Evolutionary conservation across 2,113 vertebrate species (phyloP).

Genomic region (Montifringilla adamsi): DNA sequence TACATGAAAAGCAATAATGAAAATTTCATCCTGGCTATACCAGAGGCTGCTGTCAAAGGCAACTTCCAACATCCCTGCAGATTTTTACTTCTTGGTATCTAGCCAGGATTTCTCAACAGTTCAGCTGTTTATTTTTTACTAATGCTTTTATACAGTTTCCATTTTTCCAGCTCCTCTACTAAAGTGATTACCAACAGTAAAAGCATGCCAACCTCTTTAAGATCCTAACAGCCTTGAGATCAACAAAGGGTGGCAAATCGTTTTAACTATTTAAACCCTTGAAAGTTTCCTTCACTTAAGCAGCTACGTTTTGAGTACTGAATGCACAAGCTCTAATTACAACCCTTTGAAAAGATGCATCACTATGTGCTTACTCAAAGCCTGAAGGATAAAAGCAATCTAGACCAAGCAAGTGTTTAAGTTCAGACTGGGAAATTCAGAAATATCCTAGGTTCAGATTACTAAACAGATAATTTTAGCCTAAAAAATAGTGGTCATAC

Average conservation of each 20-base stretch:
- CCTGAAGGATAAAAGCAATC: not conserved
- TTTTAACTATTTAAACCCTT: not conserved
- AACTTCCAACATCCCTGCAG: not conserved
- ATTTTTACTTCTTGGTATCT: not conserved
- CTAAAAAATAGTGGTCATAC: not conserved
- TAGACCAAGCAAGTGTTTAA: not conserved
- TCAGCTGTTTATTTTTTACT: not conserved
- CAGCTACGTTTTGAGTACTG: not conserved
- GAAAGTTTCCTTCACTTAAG: not conserved
- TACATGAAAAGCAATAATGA: not conserved
- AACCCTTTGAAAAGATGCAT: not conserved
- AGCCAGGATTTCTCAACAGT: not conserved
- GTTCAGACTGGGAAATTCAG: rapidly evolving
- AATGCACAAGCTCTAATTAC: not conserved
- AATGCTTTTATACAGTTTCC: not conserved
- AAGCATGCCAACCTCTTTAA: not conserved
- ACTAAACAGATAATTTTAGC: not conserved
- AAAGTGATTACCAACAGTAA: not conserved
- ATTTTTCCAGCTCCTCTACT: not conserved
- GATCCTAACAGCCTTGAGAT: not conserved
- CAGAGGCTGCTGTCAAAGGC: not conserved
- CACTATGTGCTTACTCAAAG: not conserved
- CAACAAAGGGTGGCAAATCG: not conserved
- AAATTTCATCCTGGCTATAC: not conserved
- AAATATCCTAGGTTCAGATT: not conserved